Base-by-base conservation (phyloP, 2,888 invertebrate species). In the Hirudinaria manillensis region DNA sequence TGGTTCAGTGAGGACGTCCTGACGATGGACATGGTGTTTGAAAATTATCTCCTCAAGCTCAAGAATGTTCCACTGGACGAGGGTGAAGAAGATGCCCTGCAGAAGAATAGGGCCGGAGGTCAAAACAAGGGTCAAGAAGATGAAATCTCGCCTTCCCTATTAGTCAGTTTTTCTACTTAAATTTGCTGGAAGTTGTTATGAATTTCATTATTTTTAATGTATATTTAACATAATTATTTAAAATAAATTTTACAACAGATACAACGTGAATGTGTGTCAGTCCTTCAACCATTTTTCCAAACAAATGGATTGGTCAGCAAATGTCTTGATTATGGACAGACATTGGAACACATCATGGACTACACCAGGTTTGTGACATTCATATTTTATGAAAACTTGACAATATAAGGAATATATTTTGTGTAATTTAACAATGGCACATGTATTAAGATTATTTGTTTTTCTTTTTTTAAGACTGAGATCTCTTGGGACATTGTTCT, bases 1-100 rank as follows among this genome's bases (percentile, higher is more conserved):
- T 99, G 99, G 99, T 99, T 99, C 90, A 96, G 95, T 16, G 98
- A 99, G 85, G 98, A 99, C 85, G 97, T 99, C 0, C 90, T 99
- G 7, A 93, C 95, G 0, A 93, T 94, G 0, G 98, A 98, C 86
- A 99, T 99, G 99, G 92, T 98, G 81, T 97, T 96, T 86, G 96
- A 98, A 83, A 93, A 98, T 86, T 99, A 93, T 86, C 88, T 99
- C 82, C 87, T 21, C 73, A 73, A 92, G 76, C 87, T 99, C 82
- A 90, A 90, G 78, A 91, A 91, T 76, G 81, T 83, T 0, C 81
- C 84, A 24, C 79, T 85, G 75, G 84, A 84, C 76, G 85, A 85
- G 75, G 80, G 81, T 38, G 85, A 84, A 51, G 84, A 84, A 55
- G 85, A 85, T 24, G 36, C 51, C 3, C 29, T 53, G 2, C 56